These are phyloP conservation scores for Hipparchia sbordonii DNA, from an alignment of 2,888 invertebrate species.

Conservation along the genomic window DNA sequence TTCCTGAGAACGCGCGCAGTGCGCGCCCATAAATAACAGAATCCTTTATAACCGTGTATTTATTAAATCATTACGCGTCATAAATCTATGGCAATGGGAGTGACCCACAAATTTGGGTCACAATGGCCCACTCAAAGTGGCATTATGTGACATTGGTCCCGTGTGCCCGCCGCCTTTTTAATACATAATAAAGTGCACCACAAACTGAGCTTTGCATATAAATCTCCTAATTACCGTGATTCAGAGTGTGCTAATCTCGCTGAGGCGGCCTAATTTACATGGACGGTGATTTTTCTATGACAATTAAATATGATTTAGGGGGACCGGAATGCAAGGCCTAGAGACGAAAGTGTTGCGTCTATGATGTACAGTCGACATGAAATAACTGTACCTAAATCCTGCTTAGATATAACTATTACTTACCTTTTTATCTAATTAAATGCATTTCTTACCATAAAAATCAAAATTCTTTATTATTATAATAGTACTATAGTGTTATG, in stretches of 20 bases:
- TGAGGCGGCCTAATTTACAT: constrained; percentile 72
- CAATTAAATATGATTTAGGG: constrained; percentile 76
- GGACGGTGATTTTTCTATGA: constrained; percentile 58
- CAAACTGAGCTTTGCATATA: constrained; percentile 80
- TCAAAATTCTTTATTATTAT: no score
- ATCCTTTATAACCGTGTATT: constrained; percentile 63
- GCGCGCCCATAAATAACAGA: constrained; percentile 52
- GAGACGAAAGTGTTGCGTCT: constrained; percentile 26
- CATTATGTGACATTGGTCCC: constrained; percentile 54
- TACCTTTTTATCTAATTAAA: no score
- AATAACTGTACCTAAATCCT: constrained; percentile 6
- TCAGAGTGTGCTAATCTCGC: constrained; percentile 72
- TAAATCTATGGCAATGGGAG: constrained; percentile 77
- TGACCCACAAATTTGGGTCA: constrained; percentile 70
- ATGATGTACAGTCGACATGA: constrained; percentile 35
- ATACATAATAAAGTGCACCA: constrained; percentile 77
- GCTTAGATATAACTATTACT: no score
- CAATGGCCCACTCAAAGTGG: constrained; percentile 66
- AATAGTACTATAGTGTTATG: no score
- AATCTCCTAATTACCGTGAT: constrained; percentile 80
- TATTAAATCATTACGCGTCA: constrained; percentile 74
- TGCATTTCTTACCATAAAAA: no score
- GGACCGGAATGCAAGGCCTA: constrained; percentile 52
- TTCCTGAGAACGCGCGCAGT: constrained; percentile 47
- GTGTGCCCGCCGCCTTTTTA: constrained; percentile 66